Evolutionary conservation across 2,888 invertebrate genomes (phyloP).

Genomic region (Leptarthrus brevirostris): DNA sequence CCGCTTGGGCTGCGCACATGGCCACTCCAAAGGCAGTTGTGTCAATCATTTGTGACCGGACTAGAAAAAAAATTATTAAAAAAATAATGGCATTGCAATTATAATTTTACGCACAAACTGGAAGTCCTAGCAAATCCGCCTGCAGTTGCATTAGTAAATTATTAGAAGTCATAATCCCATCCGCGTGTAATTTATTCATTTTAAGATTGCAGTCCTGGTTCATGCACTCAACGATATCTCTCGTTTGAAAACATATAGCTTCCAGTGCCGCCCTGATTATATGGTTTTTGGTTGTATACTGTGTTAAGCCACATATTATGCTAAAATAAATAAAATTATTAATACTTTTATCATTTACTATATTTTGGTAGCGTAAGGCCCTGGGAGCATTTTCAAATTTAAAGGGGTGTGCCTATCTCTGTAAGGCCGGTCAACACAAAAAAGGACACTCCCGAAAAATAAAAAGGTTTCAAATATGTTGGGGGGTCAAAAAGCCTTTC

Average conservation of each 20-base stretch:
- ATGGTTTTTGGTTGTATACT: slow-evolving; percentile 92
- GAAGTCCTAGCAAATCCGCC: slow-evolving; percentile 91
- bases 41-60: slow-evolving; percentile 86
- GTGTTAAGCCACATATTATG: slow-evolving; percentile 92
- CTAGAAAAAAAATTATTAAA: slow-evolving; percentile 63
- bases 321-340: slow-evolving; percentile 71
- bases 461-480: no score
- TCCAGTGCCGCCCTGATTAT: slow-evolving; percentile 94
- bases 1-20: slow-evolving; percentile 88
- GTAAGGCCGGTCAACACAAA: no score
- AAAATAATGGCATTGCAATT: not conserved
- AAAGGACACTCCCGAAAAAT: no score
- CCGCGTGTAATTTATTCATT: slow-evolving; percentile 85
- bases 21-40: slow-evolving; percentile 94
- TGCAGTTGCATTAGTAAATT: slow-evolving; percentile 94
- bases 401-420: no score
- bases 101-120: slow-evolving; percentile 77
- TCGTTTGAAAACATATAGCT: slow-evolving; percentile 95
- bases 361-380: no score
- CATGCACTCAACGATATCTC: slow-evolving; percentile 94
- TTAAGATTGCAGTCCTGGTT: slow-evolving; percentile 90
- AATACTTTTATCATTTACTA: no score
- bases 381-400: no score
- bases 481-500: no score
- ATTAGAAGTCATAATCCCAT: slow-evolving; percentile 93